These are phyloP conservation scores for Euplexia lucipara DNA, from an alignment of 2,888 invertebrate species.

Conservation along the genomic window DNA sequence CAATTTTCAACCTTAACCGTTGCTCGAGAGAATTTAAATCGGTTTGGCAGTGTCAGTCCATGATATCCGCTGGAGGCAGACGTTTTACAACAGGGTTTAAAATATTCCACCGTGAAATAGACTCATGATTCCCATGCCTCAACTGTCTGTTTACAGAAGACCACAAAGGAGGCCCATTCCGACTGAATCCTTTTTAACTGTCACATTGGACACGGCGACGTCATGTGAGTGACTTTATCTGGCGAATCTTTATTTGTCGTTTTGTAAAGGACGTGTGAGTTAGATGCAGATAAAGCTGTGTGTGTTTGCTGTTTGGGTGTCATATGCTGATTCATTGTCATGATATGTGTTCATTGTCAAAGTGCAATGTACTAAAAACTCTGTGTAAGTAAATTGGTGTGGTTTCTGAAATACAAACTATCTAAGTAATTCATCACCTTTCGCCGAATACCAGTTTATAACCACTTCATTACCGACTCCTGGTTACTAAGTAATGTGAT, in stretches of 20 bases:
- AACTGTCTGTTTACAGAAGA: constrained; percentile 39
- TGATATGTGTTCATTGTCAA: neutral
- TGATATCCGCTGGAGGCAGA: constrained; percentile 11
- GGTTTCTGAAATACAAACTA: neutral
- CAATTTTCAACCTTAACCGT: constrained; percentile 11
- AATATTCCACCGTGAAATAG: constrained; percentile 50
- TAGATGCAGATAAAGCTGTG: constrained; percentile 6
- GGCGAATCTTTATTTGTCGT: constrained; percentile 41
- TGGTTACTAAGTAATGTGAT: no score
- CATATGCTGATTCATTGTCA: neutral
- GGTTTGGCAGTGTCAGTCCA: neutral
- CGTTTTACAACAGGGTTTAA: constrained; percentile 53
- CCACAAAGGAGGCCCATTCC: constrained; percentile 43
- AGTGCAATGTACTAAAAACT: neutral
- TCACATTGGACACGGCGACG: constrained; percentile 38
- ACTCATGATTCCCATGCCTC: constrained; percentile 35
- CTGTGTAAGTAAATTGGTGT: neutral
- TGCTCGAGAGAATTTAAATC: rapidly evolving
- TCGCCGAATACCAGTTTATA: no score
- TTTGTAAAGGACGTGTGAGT: constrained; percentile 23
- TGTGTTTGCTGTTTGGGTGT: constrained; percentile 7
- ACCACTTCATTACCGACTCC: no score
- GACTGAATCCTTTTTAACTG: constrained; percentile 54
- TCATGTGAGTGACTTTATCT: constrained; percentile 52
- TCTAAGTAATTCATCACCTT: constrained; percentile 14